Conservation (phyloP, 2,888 invertebrate species). For the Apodemia duryi region DNA sequence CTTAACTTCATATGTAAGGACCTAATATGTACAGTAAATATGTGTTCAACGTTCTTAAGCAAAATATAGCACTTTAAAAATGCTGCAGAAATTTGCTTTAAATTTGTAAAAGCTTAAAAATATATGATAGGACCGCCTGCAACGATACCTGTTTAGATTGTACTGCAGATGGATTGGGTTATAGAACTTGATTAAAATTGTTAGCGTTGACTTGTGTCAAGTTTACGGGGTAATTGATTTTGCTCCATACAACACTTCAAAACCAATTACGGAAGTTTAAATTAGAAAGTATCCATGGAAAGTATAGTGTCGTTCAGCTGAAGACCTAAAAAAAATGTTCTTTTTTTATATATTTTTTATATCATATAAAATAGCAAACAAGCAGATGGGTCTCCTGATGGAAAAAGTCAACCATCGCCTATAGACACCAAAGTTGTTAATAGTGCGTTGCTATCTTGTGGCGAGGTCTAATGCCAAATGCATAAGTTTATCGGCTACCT, state of each 20-base stretch:
- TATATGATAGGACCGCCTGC: background rate
- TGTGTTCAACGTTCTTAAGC: background rate
- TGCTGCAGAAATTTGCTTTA: background rate
- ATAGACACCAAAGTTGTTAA: too few species aligned
- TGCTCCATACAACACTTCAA: background rate
- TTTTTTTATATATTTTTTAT: too few species aligned
- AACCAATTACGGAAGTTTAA: background rate
- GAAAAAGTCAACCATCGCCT: too few species aligned
- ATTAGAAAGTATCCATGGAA: background rate
- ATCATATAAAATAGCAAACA: too few species aligned
- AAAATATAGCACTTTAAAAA: background rate
- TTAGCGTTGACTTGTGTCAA: background rate
- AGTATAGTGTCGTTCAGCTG: too few species aligned
- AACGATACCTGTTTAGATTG: slow-evolving; percentile 1
- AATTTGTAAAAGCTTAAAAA: slow-evolving; percentile 7
- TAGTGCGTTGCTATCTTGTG: too few species aligned
- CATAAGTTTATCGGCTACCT: too few species aligned
- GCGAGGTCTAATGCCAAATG: too few species aligned
- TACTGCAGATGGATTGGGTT: background rate
- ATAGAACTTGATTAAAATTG: background rate
- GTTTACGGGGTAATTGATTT: background rate
- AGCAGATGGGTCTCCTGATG: too few species aligned
- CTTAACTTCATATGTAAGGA: too few species aligned
- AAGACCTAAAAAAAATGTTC: too few species aligned
- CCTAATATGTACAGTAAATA: background rate